phyloP scores from a whole-genome alignment of 1,140 invertebrate genomes.

The Bombus confusus region DNA sequence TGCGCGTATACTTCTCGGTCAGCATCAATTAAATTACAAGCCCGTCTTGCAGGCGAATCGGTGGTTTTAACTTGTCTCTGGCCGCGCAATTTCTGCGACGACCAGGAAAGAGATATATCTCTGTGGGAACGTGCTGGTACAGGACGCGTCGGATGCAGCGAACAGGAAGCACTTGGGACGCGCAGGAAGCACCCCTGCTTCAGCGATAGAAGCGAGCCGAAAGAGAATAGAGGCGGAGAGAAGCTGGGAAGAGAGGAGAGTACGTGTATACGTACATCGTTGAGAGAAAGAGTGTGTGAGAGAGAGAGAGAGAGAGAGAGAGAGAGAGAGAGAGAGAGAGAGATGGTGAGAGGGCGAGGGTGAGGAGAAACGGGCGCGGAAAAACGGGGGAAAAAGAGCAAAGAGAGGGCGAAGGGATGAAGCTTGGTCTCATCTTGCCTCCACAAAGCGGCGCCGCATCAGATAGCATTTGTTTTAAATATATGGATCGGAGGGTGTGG shows the following conservation, averaged over 20 bases:
- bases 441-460: slow-evolving; percentile 80
- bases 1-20: no score
- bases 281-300: no score
- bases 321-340: background rate
- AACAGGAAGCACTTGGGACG: slow-evolving; percentile 66
- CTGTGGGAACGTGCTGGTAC: slow-evolving; percentile 4
- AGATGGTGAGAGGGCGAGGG: no score
- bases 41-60: background rate
- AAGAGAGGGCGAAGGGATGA: slow-evolving; percentile 65
- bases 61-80: background rate
- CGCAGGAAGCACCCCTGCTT: slow-evolving; percentile 72
- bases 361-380: slow-evolving; percentile 20
- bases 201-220: slow-evolving; percentile 54
- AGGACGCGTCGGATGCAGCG: slow-evolving; percentile 46
- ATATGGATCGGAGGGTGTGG: slow-evolving; percentile 77
- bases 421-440: slow-evolving; percentile 77
- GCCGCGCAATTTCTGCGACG: background rate
- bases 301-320: background rate
- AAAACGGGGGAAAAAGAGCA: slow-evolving; percentile 58
- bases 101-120: background rate
- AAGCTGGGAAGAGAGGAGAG: slow-evolving; percentile 14
- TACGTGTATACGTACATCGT: slow-evolving; percentile 6
- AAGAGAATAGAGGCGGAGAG: slow-evolving; percentile 51
- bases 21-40: no score
- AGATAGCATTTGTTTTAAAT: slow-evolving; percentile 83